A percentile compares a stretch with the other conserved stretches of the same genome.
phyloP scores from a whole-genome alignment of 2,888 invertebrate species.

The Mimachlamys varia region DNA sequence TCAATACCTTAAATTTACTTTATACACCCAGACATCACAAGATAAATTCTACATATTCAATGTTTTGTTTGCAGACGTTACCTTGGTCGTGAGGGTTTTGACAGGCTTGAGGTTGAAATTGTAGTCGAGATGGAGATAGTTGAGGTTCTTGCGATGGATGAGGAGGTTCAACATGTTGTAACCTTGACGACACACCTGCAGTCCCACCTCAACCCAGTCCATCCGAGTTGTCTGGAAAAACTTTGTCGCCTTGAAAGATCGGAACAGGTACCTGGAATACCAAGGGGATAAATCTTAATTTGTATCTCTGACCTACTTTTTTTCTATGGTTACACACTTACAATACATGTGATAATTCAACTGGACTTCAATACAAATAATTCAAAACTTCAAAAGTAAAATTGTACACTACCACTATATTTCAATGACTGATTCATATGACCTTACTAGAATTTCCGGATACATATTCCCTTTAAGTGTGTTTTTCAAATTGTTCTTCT shows the following conservation, averaged over 20 bases:
- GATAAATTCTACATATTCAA: neutral
- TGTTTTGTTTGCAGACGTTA: constrained; percentile 47
- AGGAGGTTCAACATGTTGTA: constrained; percentile 99
- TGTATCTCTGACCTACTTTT: too few species aligned
- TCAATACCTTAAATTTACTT: too few species aligned
- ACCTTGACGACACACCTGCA: constrained; percentile 98
- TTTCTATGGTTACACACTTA: too few species aligned
- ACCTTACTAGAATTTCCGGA: too few species aligned
- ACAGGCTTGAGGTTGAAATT: constrained; percentile 99
- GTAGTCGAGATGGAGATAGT: constrained; percentile 99
- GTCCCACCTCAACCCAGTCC: constrained; percentile 99
- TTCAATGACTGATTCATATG: too few species aligned
- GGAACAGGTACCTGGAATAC: constrained; percentile 91
- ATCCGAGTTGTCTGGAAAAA: constrained; percentile 99
- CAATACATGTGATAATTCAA: too few species aligned
- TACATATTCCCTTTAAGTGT: too few species aligned
- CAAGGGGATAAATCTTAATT: neutral
- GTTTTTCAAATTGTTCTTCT: too few species aligned
- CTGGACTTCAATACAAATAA: too few species aligned
- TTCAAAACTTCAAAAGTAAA: too few species aligned
- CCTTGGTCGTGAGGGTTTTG: constrained; percentile 98
- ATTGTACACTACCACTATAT: too few species aligned
- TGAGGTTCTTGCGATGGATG: constrained; percentile 99
- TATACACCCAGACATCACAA: neutral
- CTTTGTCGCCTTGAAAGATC: constrained; percentile 99